Evolutionary conservation across 2,888 invertebrate species (phyloP).

Genomic region (Dione juno): DNA sequence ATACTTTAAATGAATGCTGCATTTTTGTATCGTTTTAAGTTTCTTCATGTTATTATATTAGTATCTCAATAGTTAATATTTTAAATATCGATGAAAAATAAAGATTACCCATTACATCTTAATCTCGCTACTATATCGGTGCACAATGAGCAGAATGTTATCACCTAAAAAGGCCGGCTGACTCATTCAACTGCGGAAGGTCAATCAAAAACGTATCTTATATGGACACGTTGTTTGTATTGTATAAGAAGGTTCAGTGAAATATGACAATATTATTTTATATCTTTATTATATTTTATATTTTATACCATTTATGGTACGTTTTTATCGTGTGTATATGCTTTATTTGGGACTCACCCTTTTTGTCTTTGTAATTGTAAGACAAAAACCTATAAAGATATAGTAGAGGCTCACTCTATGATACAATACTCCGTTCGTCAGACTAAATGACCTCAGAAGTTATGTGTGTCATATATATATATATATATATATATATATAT

Average conservation of each 20-base stretch:
- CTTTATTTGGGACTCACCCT: neutral
- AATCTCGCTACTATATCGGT: slow-evolving; percentile 20
- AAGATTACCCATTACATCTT: neutral
- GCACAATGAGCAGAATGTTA: slow-evolving; percentile 34
- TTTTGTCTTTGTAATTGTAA: neutral
- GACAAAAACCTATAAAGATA: too few species aligned
- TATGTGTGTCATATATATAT: too few species aligned
- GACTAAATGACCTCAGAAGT: too few species aligned
- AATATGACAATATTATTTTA: neutral
- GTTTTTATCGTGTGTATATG: neutral
- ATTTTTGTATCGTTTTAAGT: neutral
- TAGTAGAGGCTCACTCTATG: too few species aligned
- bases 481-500: too few species aligned
- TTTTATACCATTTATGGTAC: neutral
- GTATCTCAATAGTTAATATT: neutral
- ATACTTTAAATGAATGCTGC: too few species aligned
- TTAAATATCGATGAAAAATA: neutral
- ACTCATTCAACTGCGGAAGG: slow-evolving; percentile 61
- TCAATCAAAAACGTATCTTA: slow-evolving; percentile 62
- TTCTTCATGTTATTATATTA: neutral
- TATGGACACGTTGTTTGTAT: slow-evolving; percentile 49
- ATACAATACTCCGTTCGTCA: too few species aligned
- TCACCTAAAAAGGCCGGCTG: slow-evolving; percentile 47
- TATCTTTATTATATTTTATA: neutral
- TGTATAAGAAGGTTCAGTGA: neutral